Base-by-base conservation (phyloP, 1,140 invertebrate genomes). In the Copidosoma floridanum region DNA sequence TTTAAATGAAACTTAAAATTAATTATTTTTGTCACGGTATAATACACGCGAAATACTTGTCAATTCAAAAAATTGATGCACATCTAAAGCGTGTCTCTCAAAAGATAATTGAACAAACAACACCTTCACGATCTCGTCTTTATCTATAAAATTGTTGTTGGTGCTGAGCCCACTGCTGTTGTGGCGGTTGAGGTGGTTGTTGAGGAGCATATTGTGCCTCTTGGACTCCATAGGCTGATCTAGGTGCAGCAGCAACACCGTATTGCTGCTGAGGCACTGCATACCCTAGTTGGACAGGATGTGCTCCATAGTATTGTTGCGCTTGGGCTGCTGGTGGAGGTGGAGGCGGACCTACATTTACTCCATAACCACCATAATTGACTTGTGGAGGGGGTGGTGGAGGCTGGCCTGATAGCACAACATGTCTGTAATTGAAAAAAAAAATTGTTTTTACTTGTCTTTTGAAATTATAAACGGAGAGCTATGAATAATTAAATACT, bases 141-240 rank as follows among this genome's bases (percentile, higher is more conserved):
- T 81, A 85, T 78, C 84, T 82, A 64, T 85, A 85, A 78, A 85
- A 85, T 65, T 84, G 83, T 65, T 83, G 81, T 58, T 80, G 77
- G 61, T 76, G 78, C 21, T 78, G 80, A 20, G 68, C 67, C 74
- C 79, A 80, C 32, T 77, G 73, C 14, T 69, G 69, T 40, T 83
- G 82, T 3, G 76, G 76, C 64, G 78, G 79, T n/a, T 73, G 78
- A 2, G 41, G 69, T 29, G 76, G 79, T 57, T 79, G 81, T 37
- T 79, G 77, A 10, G 71, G 69, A 18, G 73, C 74, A 63, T 82
- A 82, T 38, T 76, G 74, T 27, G 75, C 60, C 8, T 79, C 71
- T 48, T 77, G 72, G 43, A 82, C 71, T 57, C 82, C 80, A 41
- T 73, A 71, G 44, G 82, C 75, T 65, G 71, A 76, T 64, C 73